phyloP scores from a whole-genome alignment of 1,140 invertebrate species.

The Cyclina sinensis region DNA sequence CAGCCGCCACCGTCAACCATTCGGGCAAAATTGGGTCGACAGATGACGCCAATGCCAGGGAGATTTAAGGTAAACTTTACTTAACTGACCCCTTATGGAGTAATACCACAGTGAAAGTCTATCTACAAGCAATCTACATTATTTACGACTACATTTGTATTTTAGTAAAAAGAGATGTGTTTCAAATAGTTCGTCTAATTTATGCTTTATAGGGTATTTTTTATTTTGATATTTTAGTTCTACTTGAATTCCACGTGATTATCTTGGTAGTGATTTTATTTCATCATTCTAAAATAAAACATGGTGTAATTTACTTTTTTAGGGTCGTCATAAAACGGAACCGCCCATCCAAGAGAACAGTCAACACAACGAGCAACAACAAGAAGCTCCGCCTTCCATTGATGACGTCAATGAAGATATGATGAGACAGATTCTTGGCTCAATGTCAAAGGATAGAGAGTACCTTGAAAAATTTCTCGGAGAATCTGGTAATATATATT shows the following conservation, averaged over 20 bases:
- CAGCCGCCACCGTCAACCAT: slow-evolving; percentile 43
- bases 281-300: too few relatives aligned
- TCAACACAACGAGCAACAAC: slow-evolving; percentile 13
- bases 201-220: not conserved
- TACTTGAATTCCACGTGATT: too few relatives aligned
- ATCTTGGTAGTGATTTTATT: too few relatives aligned
- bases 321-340: not conserved
- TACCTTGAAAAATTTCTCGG: slow-evolving; percentile 60
- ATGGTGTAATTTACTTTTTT: too few relatives aligned
- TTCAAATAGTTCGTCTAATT: not conserved
- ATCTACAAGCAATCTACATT: too few relatives aligned
- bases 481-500: slow-evolving; percentile 34
- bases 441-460: slow-evolving; percentile 59
- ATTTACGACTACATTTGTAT: too few relatives aligned
- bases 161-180: too few relatives aligned
- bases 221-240: too few relatives aligned
- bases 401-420: slow-evolving; percentile 60
- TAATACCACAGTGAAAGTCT: too few relatives aligned
- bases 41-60: slow-evolving; percentile 65
- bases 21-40: slow-evolving; percentile 50
- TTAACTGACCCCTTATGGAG: too few relatives aligned
- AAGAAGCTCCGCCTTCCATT: not conserved
- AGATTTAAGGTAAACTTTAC: slow-evolving; percentile 35
- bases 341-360: not conserved
- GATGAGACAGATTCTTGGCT: slow-evolving; percentile 63